Conservation (phyloP, 2,797 vertebrate genomes). For the Eidolon dupreanum region DNA sequence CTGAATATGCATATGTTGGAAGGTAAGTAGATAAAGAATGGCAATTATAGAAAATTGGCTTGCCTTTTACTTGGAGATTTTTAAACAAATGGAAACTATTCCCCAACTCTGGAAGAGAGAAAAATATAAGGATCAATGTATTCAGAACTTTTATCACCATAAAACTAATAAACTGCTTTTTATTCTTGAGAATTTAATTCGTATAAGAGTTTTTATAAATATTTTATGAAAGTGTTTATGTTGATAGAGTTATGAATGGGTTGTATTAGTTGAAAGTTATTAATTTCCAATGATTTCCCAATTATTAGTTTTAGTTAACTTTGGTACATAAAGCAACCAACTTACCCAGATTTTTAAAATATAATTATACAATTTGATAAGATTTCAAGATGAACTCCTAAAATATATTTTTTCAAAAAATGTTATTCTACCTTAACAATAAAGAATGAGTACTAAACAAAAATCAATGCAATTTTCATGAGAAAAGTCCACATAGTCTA, state of each 20-base stretch:
- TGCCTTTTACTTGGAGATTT: neutral
- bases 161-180: neutral
- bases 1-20: neutral
- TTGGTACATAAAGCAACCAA: neutral
- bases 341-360: neutral
- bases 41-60: neutral
- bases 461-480: neutral
- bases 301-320: neutral
- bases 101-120: neutral
- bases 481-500: neutral
- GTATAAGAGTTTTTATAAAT: neutral
- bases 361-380: neutral
- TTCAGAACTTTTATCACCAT: neutral
- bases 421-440: neutral
- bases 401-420: neutral
- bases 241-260: neutral
- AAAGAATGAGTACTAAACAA: neutral
- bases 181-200: neutral
- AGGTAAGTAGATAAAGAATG: neutral
- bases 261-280: neutral
- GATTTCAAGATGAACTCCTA: neutral
- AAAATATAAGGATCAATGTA: slow-evolving; percentile 4
- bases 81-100: slow-evolving; percentile 12
- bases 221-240: neutral
- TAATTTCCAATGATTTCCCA: neutral